Evolutionary conservation across 2,888 invertebrate species (phyloP), one percentile per base, ranked within the genome.

Genomic region (Volucella inflata): DNA sequence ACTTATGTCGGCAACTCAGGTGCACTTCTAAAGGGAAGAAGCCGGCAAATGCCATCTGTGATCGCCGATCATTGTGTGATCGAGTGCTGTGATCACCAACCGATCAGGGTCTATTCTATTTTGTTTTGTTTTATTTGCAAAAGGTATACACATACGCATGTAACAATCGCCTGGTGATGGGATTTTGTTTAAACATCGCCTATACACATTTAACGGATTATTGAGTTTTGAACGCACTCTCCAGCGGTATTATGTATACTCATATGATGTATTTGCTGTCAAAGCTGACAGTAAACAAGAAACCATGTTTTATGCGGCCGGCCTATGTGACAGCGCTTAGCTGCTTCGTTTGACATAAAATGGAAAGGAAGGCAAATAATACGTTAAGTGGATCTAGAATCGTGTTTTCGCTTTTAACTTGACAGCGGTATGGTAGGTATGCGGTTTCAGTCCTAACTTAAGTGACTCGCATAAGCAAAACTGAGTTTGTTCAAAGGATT

Each of bases 131-230:
- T 60, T 84, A 21, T 84, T 84, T 84, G 75, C 75, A n/a, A 59
- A 84, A 76, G 75, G 64, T 80, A 80, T 80, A 80, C 70, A 80
- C 70, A 48, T 64, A 16, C 67, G 53, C 68, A 68, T 51, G 67
- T 51, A 40, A 76, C 67, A 76, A 44, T 76, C 57, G 72, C 79
- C 80, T 70, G 67, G 81, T 81, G 75, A 81, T 81, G 55, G 67
- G 76, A 68, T 68, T 80, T 75, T 80, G 80, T 85, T 85, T 78
- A 62, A 50, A 62, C 78, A 55, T 55, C 42, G 79, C 48, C 65
- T 91, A 90, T 90, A 88, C 89, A 90, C 90, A 91, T 91, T 91
- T 90, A 91, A 91, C 91, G 91, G 91, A 90, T 90, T 91, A 90
- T 91, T 91, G 89, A 89, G 88, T 89, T 88, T 89, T 87, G 71